Evolutionary conservation across 2,113 vertebrate species (phyloP).

Genomic region (Ranitomeya variabilis): DNA sequence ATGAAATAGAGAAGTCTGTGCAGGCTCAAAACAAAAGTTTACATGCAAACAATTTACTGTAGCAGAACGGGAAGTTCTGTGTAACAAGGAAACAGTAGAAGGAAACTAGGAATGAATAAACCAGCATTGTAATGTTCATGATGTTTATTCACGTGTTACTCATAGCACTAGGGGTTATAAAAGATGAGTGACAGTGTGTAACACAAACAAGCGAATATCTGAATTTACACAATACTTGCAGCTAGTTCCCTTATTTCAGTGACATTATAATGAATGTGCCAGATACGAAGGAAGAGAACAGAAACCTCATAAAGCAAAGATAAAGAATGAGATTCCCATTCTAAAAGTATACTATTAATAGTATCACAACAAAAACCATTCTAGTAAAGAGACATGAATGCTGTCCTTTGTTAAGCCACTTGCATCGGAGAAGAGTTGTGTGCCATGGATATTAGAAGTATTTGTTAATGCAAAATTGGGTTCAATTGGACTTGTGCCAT

Average conservation of each 20-base stretch:
- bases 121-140: not conserved
- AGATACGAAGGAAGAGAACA: not conserved
- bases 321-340: too few relatives aligned
- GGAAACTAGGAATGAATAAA: constrained; percentile 14
- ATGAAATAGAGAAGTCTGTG: not conserved
- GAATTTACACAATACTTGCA: too few relatives aligned
- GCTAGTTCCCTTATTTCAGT: not conserved
- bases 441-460: not conserved
- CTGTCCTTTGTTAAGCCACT: not conserved
- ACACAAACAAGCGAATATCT: not conserved
- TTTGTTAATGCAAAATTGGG: not conserved
- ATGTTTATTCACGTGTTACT: not conserved
- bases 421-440: not conserved
- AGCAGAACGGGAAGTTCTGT: not conserved
- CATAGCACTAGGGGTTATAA: not conserved
- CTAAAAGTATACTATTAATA: not conserved
- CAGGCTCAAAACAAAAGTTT: not conserved
- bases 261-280: not conserved
- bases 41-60: constrained; percentile 14
- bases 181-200: not conserved
- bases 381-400: not conserved
- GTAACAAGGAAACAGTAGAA: constrained; percentile 34
- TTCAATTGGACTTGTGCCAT: not conserved
- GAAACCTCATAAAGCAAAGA: not conserved
- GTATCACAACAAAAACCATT: not conserved